Base-by-base conservation (phyloP, 2,888 invertebrate genomes). In the Drosophila meridiana region DNA sequence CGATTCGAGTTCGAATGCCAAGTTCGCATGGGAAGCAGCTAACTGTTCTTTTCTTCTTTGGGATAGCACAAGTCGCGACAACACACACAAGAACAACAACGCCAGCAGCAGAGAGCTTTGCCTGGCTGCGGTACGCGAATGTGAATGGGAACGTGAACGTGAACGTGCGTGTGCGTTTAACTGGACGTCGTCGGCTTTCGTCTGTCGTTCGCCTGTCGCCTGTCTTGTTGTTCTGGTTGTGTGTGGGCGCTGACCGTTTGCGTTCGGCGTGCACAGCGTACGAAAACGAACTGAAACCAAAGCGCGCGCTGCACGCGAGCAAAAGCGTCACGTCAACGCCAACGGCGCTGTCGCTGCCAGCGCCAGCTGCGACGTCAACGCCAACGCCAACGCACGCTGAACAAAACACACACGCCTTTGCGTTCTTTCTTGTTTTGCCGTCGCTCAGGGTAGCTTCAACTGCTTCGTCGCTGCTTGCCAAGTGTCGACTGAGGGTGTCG, bases 251-350 rank as follows among this genome's bases (percentile, higher is more conserved):
- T 78, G 65, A 84, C 79, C 82, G 84, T 43, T 78, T 60, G 67
- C 87, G 89, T 87, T 83, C 79, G 73, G 80, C 87, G 78, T 80
- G 83, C 80, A 86, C 87, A 84, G 82, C 91, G 92, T 90, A 86
- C 84, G 83, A 91, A 89, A 91, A 80, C 89, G 85, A 90, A 91
- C 91, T 91, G 91, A 91, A 91, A 81, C 79, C 78, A 77, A 82
- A 82, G 82, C 78, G 79, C 74, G 76, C 82, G 83, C 76, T 81
- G 89, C 86, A 77, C 75, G 81, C 81, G 69, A 89, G 88, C 90
- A 86, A 88, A 86, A 86, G 82, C 87, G 87, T 75, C 76, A 67
- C 72, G 86, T 57, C 57, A 70, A 42, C 72, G 63, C 32, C 71
- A 70, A 47, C 72, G 63, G 26, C 71, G 62, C 59, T 40, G 83